Evolutionary conservation across 1,140 invertebrate genomes (phyloP), one percentile per base, ranked within the genome.

Genomic region (Diachasma alloeum): DNA sequence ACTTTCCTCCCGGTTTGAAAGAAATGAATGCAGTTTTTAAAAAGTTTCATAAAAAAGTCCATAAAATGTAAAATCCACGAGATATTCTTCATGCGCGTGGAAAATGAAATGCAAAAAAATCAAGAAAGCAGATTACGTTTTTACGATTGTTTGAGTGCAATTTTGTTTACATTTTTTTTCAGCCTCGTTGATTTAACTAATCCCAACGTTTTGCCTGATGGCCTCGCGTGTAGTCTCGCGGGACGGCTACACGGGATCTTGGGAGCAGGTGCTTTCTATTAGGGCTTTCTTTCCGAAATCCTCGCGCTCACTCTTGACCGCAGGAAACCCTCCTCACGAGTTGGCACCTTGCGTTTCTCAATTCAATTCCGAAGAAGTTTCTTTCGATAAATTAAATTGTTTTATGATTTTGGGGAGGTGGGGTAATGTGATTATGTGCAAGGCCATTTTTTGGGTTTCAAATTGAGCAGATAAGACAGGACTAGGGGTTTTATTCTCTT

Each of bases 101-200:
- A 56, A 17, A 56, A 17, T n/a, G 48, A 56, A 15, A 56, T 56
- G 48, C 9, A 56, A 56, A 56, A 31, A 31, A 31, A 31, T 31
- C 31, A 9, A 10, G 39, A 10, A 10, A 42, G 48, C 13, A 19
- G 19, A 19, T 56, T 17, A 22, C 15, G n/a, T 19, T 56, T 56
- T 56, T 56, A 56, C 4, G 48, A 56, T 63, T n/a, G 24, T 26
- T 63, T 26, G 5, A 31, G 13, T 26, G 59, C 19, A 26, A 63
- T 63, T 26, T 63, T 31, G 59, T 63, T 63, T 24, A 19, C 59
- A 26, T 63, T 63, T 63, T 63, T 63, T 63, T 63, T 63, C 59
- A 26, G 59, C 22, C 24, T 26, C 59, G 59, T 63, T 63, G 59
- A 63, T 63, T 63, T 63, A 63, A 63, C 59, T 63, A 63, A 63